These are phyloP conservation scores for Oreochromis spilurus DNA, from an alignment of 2,113 vertebrate species.

Conservation along the genomic window DNA sequence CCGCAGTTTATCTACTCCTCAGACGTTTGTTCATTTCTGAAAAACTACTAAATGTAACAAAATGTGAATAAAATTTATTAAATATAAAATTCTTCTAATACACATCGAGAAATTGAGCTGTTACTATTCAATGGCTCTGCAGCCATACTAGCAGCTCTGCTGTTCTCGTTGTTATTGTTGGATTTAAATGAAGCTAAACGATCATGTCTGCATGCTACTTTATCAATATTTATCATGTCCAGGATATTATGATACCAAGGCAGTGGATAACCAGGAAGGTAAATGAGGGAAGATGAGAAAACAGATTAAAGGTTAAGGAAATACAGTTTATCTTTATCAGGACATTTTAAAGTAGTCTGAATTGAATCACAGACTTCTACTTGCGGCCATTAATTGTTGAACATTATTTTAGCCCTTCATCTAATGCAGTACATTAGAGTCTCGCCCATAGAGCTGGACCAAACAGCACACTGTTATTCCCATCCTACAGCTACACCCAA, in stretches of 20 bases:
- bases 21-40: not conserved
- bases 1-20: not conserved
- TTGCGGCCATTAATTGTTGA: not conserved
- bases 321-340: not conserved
- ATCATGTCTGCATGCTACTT: not conserved
- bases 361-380: not conserved
- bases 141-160: not conserved
- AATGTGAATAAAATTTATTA: not conserved
- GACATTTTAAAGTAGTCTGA: not conserved
- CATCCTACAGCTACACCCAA: not conserved
- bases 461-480: not conserved
- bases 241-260: not conserved
- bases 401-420: not conserved
- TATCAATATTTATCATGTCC: not conserved
- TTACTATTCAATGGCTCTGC: not conserved
- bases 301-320: not conserved
- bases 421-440: not conserved
- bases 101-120: not conserved
- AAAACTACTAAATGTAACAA: not conserved
- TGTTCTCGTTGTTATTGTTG: not conserved
- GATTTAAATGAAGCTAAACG: not conserved
- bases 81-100: not conserved
- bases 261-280: not conserved
- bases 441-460: not conserved
- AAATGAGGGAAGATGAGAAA: not conserved